Conservation (phyloP, 1,140 invertebrate genomes). For the Aradophagus sp. region DNA sequence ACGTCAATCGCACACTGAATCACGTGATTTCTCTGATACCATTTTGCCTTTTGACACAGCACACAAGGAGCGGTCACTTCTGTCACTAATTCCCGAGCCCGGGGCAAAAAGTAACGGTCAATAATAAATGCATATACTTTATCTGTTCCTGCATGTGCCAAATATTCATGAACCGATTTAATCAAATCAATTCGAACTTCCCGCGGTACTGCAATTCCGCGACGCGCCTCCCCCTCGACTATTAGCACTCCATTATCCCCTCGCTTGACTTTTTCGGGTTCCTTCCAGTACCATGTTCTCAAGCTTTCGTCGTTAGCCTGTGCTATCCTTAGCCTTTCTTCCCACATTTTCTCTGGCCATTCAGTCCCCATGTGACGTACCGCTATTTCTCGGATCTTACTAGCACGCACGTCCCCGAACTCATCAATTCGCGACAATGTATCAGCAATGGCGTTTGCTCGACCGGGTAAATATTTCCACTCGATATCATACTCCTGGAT, state of each 20-base stretch:
- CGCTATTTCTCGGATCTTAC: neutral
- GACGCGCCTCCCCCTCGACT: neutral
- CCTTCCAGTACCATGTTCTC: neutral
- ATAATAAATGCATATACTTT: slow-evolving; percentile 1
- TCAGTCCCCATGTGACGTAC: neutral
- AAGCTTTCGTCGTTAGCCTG: neutral
- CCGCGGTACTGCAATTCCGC: neutral
- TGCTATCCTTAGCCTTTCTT: neutral
- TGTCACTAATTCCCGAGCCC: neutral
- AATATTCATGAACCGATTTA: too few relatives aligned
- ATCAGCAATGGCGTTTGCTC: slow-evolving; percentile 5
- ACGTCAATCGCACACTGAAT: neutral
- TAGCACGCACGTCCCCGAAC: neutral
- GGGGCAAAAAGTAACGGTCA: neutral
- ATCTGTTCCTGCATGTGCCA: too few relatives aligned
- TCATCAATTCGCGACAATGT: neutral
- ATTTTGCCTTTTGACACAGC: slow-evolving; percentile 9
- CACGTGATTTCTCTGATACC: neutral
- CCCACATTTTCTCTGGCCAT: neutral
- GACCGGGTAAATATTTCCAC: too few relatives aligned
- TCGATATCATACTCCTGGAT: too few relatives aligned
- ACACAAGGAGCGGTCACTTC: slow-evolving; percentile 4
- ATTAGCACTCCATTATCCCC: neutral
- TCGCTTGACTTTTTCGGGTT: neutral
- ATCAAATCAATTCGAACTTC: too few relatives aligned